Base-by-base conservation (phyloP, 2,797 vertebrate genomes). In the Carcharodon carcharias region DNA sequence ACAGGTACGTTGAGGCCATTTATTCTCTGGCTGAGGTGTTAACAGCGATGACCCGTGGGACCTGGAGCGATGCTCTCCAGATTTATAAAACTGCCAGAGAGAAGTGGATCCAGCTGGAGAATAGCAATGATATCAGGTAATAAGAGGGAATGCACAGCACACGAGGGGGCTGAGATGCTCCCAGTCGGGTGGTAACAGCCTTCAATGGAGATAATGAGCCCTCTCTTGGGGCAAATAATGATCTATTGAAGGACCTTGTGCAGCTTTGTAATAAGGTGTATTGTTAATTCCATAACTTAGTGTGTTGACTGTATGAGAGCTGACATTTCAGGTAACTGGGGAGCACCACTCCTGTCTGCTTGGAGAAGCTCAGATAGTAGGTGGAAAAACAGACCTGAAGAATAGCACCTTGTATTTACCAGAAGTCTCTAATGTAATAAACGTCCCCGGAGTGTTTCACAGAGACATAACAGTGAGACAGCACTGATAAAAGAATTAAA, bases 41-140 rank as follows among this genome's bases (percentile, higher is more conserved):
- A 5, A 61, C 97, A 35, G 98, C 98, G 0, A 98, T 99, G 99
- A 98, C 98, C 96, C 97, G 96, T 6, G 98, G 99, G 73, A 98
- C 98, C 96, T 99, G 99, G 99, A 98, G 98, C 63, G 98, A 98
- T 58, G 99, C 99, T 31, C 96, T 98, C 96, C 96, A 97, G 71
- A 98, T 99, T 1, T 99, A 98, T 95, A 96, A 96, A 21, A 63
- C 96, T 93, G 98, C 99, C 80, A 99, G 98, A 96, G 97, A 97
- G 80, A 96, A 97, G 54, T 99, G 99, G 99, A 96, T 97, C 0
- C 96, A 97, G 61, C 96, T 99, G 97, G 98, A 97, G 96, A 69
- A 96, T 96, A 98, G 97, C 16, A 97, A 97, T 12, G 98, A 98
- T 96, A 96, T 99, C 96, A 99, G 99, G 99, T 99, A 97, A 80